These are phyloP conservation scores for Drosophila anomalata DNA, from an alignment of 2,888 invertebrate genomes.

Conservation along the genomic window DNA sequence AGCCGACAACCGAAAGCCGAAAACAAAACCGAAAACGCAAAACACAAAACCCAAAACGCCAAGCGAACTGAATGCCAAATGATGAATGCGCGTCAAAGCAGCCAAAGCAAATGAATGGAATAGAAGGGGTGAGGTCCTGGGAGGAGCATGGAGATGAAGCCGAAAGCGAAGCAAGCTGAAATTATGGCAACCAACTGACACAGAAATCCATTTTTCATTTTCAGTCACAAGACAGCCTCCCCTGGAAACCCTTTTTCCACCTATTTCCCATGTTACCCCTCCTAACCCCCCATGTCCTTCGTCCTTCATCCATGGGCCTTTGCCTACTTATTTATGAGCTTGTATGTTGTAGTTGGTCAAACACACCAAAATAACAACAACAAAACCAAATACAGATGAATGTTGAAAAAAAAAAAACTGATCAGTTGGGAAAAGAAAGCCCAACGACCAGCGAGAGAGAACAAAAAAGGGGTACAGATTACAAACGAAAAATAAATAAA, in stretches of 20 bases:
- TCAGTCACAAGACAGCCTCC: conserved; percentile 50
- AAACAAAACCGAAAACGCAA: conserved; percentile 19
- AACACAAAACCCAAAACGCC: conserved; percentile 9
- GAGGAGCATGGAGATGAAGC: conserved; percentile 26
- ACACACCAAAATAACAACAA: conserved; percentile 48
- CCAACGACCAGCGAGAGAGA: conserved; percentile 10
- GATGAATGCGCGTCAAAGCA: conserved; percentile 74
- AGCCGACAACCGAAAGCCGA: conserved; percentile 17
- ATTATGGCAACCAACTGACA: conserved; percentile 79
- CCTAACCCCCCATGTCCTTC: neutral
- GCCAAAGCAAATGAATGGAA: conserved; percentile 26
- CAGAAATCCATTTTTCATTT: conserved; percentile 80
- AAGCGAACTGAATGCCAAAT: conserved; percentile 66
- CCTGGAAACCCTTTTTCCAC: conserved; percentile 27
- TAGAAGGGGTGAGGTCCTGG: conserved; percentile 11
- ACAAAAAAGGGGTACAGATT: conserved; percentile 70
- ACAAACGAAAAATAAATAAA: conserved; percentile 73
- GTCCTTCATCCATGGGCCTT: conserved; percentile 49
- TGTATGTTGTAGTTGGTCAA: conserved; percentile 75
- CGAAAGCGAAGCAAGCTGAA: conserved; percentile 59
- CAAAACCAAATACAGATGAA: conserved; percentile 22
- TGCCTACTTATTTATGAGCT: conserved; percentile 76
- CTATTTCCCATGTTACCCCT: neutral
- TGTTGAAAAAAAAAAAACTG: conserved; percentile 27
- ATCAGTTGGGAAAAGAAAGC: conserved; percentile 15